phyloP scores from a whole-genome alignment of 1,140 invertebrate genomes.

The Drosophila ercepeae region DNA sequence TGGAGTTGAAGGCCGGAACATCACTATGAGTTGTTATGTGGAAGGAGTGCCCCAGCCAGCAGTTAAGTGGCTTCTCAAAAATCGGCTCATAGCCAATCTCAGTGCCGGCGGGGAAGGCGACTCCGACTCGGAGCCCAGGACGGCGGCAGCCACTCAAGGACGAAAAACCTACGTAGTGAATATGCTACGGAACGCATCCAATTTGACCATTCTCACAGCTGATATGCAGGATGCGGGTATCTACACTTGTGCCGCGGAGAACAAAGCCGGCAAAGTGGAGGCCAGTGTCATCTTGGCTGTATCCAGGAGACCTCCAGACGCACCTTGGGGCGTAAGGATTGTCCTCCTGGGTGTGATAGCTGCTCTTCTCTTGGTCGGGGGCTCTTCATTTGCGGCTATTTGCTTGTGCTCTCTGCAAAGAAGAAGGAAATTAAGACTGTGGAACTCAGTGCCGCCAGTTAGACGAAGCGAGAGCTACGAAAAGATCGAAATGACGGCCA shows the following conservation, averaged over 20 bases:
- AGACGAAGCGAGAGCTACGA: constrained; percentile 88
- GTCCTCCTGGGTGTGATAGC: constrained; percentile 86
- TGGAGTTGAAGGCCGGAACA: constrained; percentile 88
- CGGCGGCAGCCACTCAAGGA: constrained; percentile 77
- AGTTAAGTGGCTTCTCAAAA: constrained; percentile 85
- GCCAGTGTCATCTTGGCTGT: constrained; percentile 89
- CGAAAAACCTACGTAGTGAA: constrained; percentile 85
- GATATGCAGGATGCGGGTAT: constrained; percentile 89
- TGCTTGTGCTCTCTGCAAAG: constrained; percentile 86
- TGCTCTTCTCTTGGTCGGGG: constrained; percentile 85
- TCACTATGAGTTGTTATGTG: constrained; percentile 89
- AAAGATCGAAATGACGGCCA: constrained; percentile 88
- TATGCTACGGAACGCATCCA: constrained; percentile 85
- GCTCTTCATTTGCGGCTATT: constrained; percentile 86
- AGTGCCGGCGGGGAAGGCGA: constrained; percentile 60
- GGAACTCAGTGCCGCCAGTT: constrained; percentile 76
- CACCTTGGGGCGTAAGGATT: constrained; percentile 85
- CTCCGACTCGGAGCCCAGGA: constrained; percentile 54
- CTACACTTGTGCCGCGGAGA: constrained; percentile 90
- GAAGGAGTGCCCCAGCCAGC: constrained; percentile 88
- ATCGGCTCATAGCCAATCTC: constrained; percentile 78
- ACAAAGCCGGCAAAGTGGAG: constrained; percentile 89
- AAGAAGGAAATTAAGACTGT: constrained; percentile 78
- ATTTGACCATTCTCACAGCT: constrained; percentile 88
- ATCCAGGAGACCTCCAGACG: constrained; percentile 84